Conservation (phyloP, 2,888 invertebrate genomes). For the Heteromurus nitidus region DNA sequence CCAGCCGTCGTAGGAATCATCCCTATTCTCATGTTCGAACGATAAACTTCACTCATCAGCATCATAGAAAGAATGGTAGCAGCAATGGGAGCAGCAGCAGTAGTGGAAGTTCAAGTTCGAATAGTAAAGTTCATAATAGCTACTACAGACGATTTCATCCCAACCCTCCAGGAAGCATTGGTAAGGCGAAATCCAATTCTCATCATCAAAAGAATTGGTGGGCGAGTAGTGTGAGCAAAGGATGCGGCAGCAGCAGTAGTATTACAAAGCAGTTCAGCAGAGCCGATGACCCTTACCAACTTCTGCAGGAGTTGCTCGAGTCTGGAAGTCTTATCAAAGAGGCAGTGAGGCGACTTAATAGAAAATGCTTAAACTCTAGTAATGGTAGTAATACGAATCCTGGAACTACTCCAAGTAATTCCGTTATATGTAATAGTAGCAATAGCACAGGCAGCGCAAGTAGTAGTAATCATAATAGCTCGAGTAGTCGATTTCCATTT, state of each 20-base stretch:
- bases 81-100: constrained; percentile 21
- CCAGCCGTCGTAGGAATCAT: constrained; percentile 58
- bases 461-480: constrained; percentile 14
- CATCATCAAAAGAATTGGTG: constrained; percentile 66
- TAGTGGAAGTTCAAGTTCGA: background rate
- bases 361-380: constrained; percentile 66
- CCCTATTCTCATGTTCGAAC: constrained; percentile 64
- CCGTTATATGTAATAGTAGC: constrained; percentile 38
- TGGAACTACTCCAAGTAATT: constrained; percentile 37
- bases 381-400: constrained; percentile 43
- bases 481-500: constrained; percentile 45
- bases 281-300: constrained; percentile 65
- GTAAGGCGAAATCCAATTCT: constrained; percentile 59
- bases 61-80: constrained; percentile 32
- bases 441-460: constrained; percentile 8
- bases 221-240: constrained; percentile 49
- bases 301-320: constrained; percentile 67
- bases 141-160: constrained; percentile 63
- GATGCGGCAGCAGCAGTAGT: constrained; percentile 50
- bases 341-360: constrained; percentile 69
- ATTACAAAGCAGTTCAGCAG: constrained; percentile 63
- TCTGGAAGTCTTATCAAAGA: constrained; percentile 70
- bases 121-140: constrained; percentile 55
- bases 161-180: constrained; percentile 67
- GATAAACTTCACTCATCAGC: constrained; percentile 38